Conservation (phyloP, 2,888 invertebrate species). For the Rhagium mordax region DNA sequence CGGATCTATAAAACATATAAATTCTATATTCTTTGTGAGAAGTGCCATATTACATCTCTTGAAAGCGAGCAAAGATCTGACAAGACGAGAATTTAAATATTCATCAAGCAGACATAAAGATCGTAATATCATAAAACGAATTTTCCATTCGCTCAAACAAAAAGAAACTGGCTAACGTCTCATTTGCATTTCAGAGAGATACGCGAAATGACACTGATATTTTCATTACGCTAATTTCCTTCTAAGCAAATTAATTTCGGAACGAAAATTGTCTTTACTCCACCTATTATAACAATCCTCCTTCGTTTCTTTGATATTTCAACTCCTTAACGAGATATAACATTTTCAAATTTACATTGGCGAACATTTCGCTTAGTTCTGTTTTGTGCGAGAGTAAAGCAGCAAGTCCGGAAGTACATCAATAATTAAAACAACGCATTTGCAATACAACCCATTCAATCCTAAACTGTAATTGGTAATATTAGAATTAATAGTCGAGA, state of each 20-base stretch:
- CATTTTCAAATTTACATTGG: neutral
- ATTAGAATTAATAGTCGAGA: too few species aligned
- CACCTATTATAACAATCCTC: constrained; percentile 45
- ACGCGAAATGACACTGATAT: constrained; percentile 64
- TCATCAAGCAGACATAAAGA: constrained; percentile 68
- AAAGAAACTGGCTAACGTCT: constrained; percentile 56
- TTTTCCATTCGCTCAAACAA: constrained; percentile 68
- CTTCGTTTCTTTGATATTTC: constrained; percentile 24
- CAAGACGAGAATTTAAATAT: constrained; percentile 67
- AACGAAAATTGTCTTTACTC: constrained; percentile 48
- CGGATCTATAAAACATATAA: constrained; percentile 65
- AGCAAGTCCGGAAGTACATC: too few species aligned
- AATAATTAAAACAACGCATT: too few species aligned
- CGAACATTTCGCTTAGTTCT: neutral
- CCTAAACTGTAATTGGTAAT: too few species aligned
- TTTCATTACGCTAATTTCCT: constrained; percentile 66
- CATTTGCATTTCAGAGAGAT: constrained; percentile 62
- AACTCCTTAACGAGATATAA: constrained; percentile 6
- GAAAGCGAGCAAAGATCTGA: constrained; percentile 61
- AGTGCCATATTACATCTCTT: constrained; percentile 63
- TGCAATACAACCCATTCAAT: too few species aligned
- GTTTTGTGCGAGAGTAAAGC: too few species aligned
- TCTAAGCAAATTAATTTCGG: constrained; percentile 62
- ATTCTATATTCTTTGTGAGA: constrained; percentile 65
- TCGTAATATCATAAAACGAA: constrained; percentile 69